These are phyloP conservation scores for Microtus oregoni DNA, from an alignment of 2,113 vertebrate genomes.

Conservation along the genomic window DNA sequence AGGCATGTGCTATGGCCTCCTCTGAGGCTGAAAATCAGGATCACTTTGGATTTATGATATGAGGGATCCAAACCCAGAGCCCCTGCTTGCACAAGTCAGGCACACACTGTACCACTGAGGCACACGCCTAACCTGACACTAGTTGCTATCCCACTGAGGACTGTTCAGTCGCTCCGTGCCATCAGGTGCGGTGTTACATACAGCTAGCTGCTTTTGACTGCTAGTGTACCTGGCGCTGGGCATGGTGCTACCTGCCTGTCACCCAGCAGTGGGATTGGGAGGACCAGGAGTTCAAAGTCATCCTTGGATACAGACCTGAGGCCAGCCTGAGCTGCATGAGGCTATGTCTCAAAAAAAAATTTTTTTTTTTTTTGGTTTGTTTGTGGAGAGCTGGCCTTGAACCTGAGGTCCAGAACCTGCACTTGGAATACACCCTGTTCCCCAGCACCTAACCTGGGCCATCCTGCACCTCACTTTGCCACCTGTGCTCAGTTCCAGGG, in stretches of 20 bases:
- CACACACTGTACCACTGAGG: not conserved
- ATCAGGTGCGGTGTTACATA: rapidly evolving
- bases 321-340: not conserved
- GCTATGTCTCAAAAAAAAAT: not conserved
- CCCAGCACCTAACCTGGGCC: rapidly evolving
- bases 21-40: not conserved
- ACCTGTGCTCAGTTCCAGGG: slow-evolving; percentile 80
- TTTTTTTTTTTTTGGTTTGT: not conserved
- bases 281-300: not conserved
- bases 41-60: not conserved
- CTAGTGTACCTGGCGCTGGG: not conserved
- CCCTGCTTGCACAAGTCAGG: not conserved
- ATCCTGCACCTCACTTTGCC: not conserved
- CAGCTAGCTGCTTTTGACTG: not conserved
- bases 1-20: rapidly evolving
- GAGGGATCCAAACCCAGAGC: not conserved
- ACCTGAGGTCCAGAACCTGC: not conserved
- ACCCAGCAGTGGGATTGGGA: not conserved
- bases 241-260: not conserved
- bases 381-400: not conserved
- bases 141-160: not conserved
- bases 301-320: not conserved
- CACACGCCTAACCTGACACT: not conserved
- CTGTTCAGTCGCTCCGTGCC: not conserved
- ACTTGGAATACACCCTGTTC: not conserved